A percentile compares a stretch with the other conserved stretches of the same genome.
These are phyloP conservation scores for Eulemur coronatus DNA, from an alignment of 2,797 vertebrate genomes.

Conservation along the genomic window DNA sequence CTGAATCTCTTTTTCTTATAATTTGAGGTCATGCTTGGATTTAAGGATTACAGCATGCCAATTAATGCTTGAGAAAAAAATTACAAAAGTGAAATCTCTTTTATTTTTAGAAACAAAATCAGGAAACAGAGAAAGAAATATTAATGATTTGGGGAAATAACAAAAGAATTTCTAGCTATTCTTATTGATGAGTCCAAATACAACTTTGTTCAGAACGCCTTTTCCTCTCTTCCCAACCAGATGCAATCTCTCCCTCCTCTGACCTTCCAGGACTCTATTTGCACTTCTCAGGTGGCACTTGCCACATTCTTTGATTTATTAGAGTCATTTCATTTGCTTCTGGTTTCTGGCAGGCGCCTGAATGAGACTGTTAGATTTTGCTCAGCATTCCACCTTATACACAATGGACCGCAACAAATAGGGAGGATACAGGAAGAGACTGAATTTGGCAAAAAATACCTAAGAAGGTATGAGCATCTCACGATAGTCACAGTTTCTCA, in stretches of 20 bases:
- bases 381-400: background rate
- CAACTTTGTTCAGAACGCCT: background rate
- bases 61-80: conserved; percentile 14
- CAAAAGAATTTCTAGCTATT: background rate
- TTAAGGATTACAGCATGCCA: background rate
- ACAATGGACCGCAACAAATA: background rate
- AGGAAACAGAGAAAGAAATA: background rate
- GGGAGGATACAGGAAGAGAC: background rate
- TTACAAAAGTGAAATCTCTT: background rate
- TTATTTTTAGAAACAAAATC: background rate
- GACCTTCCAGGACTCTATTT: background rate
- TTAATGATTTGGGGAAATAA: conserved; percentile 12
- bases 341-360: background rate
- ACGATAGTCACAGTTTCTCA: background rate
- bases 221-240: background rate
- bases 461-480: background rate
- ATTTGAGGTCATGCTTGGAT: background rate
- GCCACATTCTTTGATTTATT: background rate
- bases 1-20: conserved; percentile 53
- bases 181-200: background rate
- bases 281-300: background rate
- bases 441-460: background rate
- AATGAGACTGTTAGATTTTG: background rate
- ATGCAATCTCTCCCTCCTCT: background rate
- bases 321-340: background rate